Evolutionary conservation across 2,797 vertebrate genomes (phyloP).

Genomic region (Gymnothorax reevesii): DNA sequence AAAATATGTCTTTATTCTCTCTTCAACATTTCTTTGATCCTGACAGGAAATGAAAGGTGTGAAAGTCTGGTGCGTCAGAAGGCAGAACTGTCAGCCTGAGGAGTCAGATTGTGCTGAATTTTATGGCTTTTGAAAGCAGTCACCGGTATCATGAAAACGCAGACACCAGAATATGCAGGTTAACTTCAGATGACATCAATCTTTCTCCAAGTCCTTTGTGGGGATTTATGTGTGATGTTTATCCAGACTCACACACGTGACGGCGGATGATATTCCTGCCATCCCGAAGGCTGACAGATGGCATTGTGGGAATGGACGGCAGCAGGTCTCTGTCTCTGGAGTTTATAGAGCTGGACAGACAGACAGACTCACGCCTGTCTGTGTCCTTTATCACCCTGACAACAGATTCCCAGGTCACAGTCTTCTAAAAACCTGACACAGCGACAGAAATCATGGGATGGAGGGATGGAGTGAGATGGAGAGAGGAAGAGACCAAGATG

Average conservation of each 20-base stretch:
- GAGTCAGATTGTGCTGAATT: neutral
- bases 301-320: conserved; percentile 33
- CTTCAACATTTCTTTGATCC: too few species aligned
- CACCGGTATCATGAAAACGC: neutral
- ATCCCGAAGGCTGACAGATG: conserved; percentile 7
- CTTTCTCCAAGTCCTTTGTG: neutral
- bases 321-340: conserved; percentile 21
- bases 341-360: conserved; percentile 26
- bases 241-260: conserved; percentile 36
- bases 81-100: too few species aligned
- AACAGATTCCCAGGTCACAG: neutral
- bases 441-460: neutral
- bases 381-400: neutral
- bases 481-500: too few species aligned
- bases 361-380: neutral
- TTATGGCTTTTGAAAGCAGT: too few species aligned
- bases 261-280: conserved; percentile 13
- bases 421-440: neutral
- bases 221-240: conserved; percentile 35
- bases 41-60: too few species aligned
- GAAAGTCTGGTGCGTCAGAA: too few species aligned
- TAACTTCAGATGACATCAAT: conserved; percentile 30
- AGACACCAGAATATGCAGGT: conserved; percentile 33
- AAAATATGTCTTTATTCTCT: too few species aligned
- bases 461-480: too few species aligned